phyloP scores from a whole-genome alignment of 2,888 invertebrate genomes.

The Dryocosmus kuriphilus region DNA sequence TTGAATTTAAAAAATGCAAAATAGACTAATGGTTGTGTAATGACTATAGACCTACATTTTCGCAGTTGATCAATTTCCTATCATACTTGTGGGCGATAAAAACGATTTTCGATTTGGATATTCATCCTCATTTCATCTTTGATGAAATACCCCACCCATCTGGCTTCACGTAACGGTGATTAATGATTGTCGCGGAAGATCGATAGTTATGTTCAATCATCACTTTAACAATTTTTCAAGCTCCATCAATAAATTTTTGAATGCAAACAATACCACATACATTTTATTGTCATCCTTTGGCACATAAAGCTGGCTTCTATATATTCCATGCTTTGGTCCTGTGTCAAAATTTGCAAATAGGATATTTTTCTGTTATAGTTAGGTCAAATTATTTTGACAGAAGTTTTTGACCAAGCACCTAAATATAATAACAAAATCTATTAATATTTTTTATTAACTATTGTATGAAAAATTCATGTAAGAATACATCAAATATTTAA shows the following conservation, averaged over 20 bases:
- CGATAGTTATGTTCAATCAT: neutral
- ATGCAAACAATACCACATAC: neutral
- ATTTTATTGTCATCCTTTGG: neutral
- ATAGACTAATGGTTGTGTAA: neutral
- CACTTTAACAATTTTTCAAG: neutral
- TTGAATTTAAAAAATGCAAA: neutral
- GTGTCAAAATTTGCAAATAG: too few species aligned
- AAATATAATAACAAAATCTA: too few species aligned
- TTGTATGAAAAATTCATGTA: too few species aligned
- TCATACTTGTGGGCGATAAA: neutral
- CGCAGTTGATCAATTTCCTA: neutral
- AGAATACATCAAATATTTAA: too few species aligned
- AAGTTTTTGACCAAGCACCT: too few species aligned
- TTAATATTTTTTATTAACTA: too few species aligned
- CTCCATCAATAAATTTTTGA: neutral
- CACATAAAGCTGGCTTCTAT: neutral
- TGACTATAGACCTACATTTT: neutral
- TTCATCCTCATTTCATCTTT: constrained; percentile 8
- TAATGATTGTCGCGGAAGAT: constrained; percentile 13
- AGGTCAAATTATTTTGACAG: too few species aligned
- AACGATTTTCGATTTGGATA: constrained; percentile 9
- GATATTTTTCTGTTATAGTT: too few species aligned
- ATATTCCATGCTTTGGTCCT: neutral
- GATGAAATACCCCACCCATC: constrained; percentile 12
- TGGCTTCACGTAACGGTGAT: neutral